Evolutionary conservation across 2,797 vertebrate genomes (phyloP).

Genomic region (Sebastes matsubarae): DNA sequence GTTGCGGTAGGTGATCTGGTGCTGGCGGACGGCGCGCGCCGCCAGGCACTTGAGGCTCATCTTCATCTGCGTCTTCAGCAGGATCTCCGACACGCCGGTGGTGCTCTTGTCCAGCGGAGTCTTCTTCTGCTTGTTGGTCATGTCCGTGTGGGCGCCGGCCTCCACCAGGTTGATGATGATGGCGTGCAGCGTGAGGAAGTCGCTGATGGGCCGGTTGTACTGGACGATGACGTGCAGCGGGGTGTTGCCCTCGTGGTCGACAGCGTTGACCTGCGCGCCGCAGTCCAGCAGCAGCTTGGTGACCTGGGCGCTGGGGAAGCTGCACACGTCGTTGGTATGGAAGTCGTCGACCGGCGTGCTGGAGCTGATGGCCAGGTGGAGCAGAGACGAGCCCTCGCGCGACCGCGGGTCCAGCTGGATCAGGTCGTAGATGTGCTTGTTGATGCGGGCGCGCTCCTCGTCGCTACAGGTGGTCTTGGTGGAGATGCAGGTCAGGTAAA

Average conservation of each 20-base stretch:
- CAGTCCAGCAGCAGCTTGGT: conserved; percentile 95
- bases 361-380: conserved; percentile 95
- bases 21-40: conserved; percentile 91
- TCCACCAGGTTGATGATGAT: conserved; percentile 98
- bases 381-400: conserved; percentile 88
- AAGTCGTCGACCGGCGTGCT: conserved; percentile 95
- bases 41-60: conserved; percentile 99
- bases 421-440: conserved; percentile 96
- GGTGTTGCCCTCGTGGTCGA: conserved; percentile 93
- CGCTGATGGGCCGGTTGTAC: conserved; percentile 98
- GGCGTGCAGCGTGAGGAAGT: conserved; percentile 96
- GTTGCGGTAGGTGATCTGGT: conserved; percentile 93
- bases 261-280: conserved; percentile 91
- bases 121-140: conserved; percentile 98
- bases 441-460: conserved; percentile 88
- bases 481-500: conserved; percentile 96
- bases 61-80: conserved; percentile 99
- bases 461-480: conserved; percentile 91
- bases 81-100: conserved; percentile 96
- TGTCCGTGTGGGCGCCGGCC: conserved; percentile 96
- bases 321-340: conserved; percentile 98
- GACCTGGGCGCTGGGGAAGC: conserved; percentile 94
- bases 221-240: conserved; percentile 97
- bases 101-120: conserved; percentile 97
- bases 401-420: conserved; percentile 93